Base-by-base conservation (phyloP, 2,113 vertebrate species). In the Lucifuga dentata region DNA sequence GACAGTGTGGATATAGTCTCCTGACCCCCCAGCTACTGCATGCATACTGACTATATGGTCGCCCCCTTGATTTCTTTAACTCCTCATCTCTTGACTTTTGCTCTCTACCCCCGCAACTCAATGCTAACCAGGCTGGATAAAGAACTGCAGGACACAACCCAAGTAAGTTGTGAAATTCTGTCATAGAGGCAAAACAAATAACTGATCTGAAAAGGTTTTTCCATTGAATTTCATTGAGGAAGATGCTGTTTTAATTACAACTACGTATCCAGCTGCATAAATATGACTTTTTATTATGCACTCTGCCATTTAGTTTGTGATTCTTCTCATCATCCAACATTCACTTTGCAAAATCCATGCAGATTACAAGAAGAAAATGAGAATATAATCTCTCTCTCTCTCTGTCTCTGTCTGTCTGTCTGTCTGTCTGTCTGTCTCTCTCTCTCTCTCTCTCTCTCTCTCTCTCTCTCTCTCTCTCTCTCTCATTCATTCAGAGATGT, bases 111-210 rank as follows among this genome's bases (percentile, higher is more conserved):
- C 75, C 20, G n/a, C 23, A 51, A 78, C 48, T 87, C 85, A 78
- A 93, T 91, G 88, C 81, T 90, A 71, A 69, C 82, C 92, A 97
- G 95, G 93, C 93, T 97, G 95, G 96, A 98, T 89, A 92, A 95
- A 92, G 94, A 96, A 84, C 88, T 97, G 86, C 95, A 93, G 82
- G 94, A 96, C 66, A 79, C 93, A 72, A 87, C 94, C 89, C 89
- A 95, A 96, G 95, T 98, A 95, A 95, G 95, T 92, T 56, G 36
- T 24, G 9, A 23, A 35, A 5, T 11, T 41, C 17, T 45, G 21
- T 49, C 24, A 44, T 33, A 7, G 19, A 50, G 26, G 49, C 7
- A 64, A 21, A 26, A 15, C 53, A 48, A 36, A 8, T n/a, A n/a
- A n/a, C n/a, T n/a, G n/a, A n/a, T n/a, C n/a, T n/a, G n/a, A n/a